Base-by-base conservation (phyloP, 2,888 invertebrate species). In the Bombylius discolor region DNA sequence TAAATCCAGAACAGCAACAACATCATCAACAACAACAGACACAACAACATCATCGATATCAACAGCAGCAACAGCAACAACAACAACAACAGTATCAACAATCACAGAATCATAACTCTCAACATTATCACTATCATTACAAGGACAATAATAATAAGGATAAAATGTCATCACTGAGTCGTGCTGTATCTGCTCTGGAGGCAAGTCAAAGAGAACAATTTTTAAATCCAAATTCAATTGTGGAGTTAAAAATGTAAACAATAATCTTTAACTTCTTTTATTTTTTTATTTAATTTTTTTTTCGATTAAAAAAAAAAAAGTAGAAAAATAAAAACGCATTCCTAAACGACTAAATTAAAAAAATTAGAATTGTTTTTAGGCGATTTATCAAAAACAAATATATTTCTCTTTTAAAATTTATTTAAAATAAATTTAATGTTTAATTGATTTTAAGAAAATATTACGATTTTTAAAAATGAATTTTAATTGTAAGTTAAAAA, bases 161-260 rank as follows among this genome's bases (percentile, higher is more conserved):
- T 36, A 64, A 64, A 63, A 63, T 64, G 57, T 68, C 71, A 57
- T 65, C 70, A 39, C 59, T 74, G 57, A 70, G 72, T 56, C 71
- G 72, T 50, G 69, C 74, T 32, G 71, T 72, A 36, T 70, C 74
- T 59, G 71, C 73, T 53, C 64, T 72, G 57, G 74, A 74, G 62
- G 68, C 70, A 42, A 67, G 69, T 55, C 73, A 74, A 65, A 70
- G 71, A 59, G 73, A 74, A 60, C 73, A 74, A 66, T 74, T 74
- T 67, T 67, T 73, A 56, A 74, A 73, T 67, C 71, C 73, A 60
- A 71, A 71, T 62, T 70, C 72, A 66, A 73, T 74, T 60, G 69
- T 73, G 63, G 74, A 74, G 65, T 70, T 74, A 62, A 74, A 74
- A 64, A 73, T 73, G 72, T 73, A 72, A 70, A 67, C 65, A 31